These are phyloP conservation scores for Sisor rabdophorus DNA, from an alignment of 2,113 vertebrate genomes.

Conservation along the genomic window DNA sequence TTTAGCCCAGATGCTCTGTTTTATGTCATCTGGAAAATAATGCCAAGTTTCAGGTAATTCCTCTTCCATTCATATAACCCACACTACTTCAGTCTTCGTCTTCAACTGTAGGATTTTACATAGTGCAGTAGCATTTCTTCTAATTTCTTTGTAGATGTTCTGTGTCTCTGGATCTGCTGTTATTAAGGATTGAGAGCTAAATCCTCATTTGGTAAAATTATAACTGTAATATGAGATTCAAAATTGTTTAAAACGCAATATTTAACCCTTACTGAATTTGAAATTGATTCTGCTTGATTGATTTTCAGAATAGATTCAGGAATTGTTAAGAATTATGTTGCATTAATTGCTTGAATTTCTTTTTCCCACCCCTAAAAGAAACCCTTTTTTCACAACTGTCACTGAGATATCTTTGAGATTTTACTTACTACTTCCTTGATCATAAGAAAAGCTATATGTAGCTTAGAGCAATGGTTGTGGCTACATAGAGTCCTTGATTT, in stretches of 20 bases:
- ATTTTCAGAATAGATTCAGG: too few relatives aligned
- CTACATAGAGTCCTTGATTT: conserved; percentile 49
- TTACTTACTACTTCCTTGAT: background rate
- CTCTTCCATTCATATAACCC: background rate
- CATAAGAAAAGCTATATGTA: conserved; percentile 4
- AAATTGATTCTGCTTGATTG: too few relatives aligned
- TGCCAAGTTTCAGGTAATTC: conserved; percentile 91
- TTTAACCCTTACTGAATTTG: too few relatives aligned
- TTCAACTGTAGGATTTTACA: conserved; percentile 18
- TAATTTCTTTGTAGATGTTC: background rate
- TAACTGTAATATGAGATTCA: background rate
- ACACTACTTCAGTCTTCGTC: conserved; percentile 18
- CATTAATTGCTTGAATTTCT: too few relatives aligned
- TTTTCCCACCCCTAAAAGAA: too few relatives aligned
- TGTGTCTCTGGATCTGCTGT: conserved; percentile 6
- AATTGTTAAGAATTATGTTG: too few relatives aligned
- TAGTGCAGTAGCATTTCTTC: conserved; percentile 11
- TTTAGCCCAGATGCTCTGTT: conserved; percentile 97
- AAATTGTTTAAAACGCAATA: background rate
- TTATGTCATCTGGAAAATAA: conserved; percentile 98
- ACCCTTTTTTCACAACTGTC: background rate
- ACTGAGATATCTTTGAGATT: background rate
- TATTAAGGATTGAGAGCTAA: background rate
- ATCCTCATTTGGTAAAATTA: background rate
- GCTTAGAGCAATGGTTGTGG: conserved; percentile 19